Evolutionary conservation across 2,113 vertebrate genomes (phyloP), one percentile per base, ranked within the genome.

Genomic region (Onychostruthus taczanowskii): DNA sequence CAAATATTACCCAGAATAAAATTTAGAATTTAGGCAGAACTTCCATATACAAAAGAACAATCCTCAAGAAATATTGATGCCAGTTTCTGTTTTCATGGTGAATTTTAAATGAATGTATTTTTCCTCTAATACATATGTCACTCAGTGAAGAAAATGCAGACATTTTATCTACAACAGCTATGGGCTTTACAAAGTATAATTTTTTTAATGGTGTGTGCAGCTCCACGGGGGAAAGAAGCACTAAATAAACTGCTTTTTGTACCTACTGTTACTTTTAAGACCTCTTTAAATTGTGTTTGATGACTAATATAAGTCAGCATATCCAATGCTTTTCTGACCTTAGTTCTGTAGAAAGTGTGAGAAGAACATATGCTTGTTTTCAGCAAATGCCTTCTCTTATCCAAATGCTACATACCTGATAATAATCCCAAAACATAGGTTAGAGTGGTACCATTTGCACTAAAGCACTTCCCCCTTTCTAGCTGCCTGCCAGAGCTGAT

Each of bases 171-270:
- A 73, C 35, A 20, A 73, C 11, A 68, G 4, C 8, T 56, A 49
- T 6, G 13, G 27, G 11, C 13, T 85, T 80, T 62, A 35, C 6
- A 46, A 88, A 74, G 4, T 28, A 19, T 19, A 18, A 16, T 9
- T 9, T 64, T 56, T 53, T 41, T 15, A 52, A 62, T 44, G 19
- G 28, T 3, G 2, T 0, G 0, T 18, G 44, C 6, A 59, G 5
- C 5, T 68, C 24, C 19, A 63, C 37, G 5, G 7, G 44, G 9
- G 33, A 79, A 24, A 90, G 24, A 59, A 61, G 7, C 7, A 64
- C 7, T 77, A 52, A 87, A 49, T 9, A 75, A 91, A 46, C 72
- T 33, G 22, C 0, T 55, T 59, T 13, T 18, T 30, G 50, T 19
- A 37, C 2, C 2, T 53, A 35, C 6, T 33, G 3, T 55, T 84